phyloP scores from a whole-genome alignment of 2,113 vertebrate genomes.

The Semnornis frantzii region DNA sequence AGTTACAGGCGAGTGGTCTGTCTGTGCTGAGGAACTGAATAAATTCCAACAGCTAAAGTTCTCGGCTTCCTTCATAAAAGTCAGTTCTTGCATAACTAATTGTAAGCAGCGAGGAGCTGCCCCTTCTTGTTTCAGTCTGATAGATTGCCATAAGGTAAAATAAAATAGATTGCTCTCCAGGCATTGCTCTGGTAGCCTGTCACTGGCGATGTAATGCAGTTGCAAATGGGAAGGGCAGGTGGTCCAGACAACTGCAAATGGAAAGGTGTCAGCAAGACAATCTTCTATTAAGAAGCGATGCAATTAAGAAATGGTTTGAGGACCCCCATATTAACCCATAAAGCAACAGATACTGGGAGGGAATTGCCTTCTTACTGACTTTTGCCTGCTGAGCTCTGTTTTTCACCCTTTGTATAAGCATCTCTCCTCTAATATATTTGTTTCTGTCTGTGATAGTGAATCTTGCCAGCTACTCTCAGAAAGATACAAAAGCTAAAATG shows the following conservation, averaged over 20 bases:
- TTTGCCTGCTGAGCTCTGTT: slow-evolving; percentile 45
- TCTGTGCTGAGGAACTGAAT: not conserved
- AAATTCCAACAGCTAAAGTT: not conserved
- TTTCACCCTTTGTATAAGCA: not conserved
- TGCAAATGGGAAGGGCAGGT: slow-evolving; percentile 55
- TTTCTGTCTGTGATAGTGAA: not conserved
- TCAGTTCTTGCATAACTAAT: not conserved
- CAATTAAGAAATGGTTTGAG: slow-evolving; percentile 48
- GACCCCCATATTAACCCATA: slow-evolving; percentile 39
- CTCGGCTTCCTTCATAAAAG: not conserved
- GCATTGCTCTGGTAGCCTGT: slow-evolving; percentile 21
- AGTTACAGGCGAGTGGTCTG: not conserved
- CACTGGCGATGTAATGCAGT: not conserved
- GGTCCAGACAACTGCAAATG: slow-evolving; percentile 62
- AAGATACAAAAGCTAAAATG: not conserved
- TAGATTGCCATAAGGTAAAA: not conserved
- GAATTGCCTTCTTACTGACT: slow-evolving; percentile 43
- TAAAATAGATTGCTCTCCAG: slow-evolving; percentile 7
- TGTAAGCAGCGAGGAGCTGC: not conserved
- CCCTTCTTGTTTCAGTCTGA: not conserved
- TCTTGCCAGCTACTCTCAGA: not conserved
- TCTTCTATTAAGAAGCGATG: slow-evolving; percentile 57
- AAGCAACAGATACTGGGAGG: slow-evolving; percentile 21
- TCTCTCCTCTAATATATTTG: not conserved
- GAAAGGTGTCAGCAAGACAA: slow-evolving; percentile 53